Evolutionary conservation across 1,140 invertebrate species (phyloP), one percentile per base, ranked within the genome.

Genomic region (Dendroctonus valens): DNA sequence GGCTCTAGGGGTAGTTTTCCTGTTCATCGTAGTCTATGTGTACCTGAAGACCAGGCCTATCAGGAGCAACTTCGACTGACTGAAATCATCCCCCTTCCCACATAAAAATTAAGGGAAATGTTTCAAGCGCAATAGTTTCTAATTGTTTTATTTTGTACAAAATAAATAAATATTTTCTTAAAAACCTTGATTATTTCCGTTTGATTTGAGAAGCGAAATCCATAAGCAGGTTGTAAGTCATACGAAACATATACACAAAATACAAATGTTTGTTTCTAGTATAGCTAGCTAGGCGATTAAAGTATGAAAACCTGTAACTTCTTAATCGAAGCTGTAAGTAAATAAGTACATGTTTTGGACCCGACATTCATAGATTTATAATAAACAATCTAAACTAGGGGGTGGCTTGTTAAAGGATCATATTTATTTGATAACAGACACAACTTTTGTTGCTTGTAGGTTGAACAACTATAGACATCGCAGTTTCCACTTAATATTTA

Each of bases 21-120:
- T 89, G 11, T 77, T 92, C n/a, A 89, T 92, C 72, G 85, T 85
- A 49, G 84, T 84, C 3, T 92, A 91, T 73, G 86, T 93, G 52
- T 92, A 91, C 72, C 75, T 89, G 53, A 91, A 91, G 78, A 90
- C 89, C 26, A 83, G 89, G 76, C 89, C 89, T 55, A 71, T 48
- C 51, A 63, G 59, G 40, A 64, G 40, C 50, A 70, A 67, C 55
- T 66, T 71, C 39, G 69, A 69, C 61, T 70, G 61, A 69, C 8
- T 7, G 6, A 50, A 57, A n/a, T 26, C 26, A 26, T 26, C 26
- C 26, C 26, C 26, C 26, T 26, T 26, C 26, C 26, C 26, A 26
- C 26, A 26, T 26, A 26, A 26, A 26, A 1, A 26, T 26, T 26
- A 26, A 26, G 26, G 26, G 26, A 26, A 26, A 26, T 26, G 26